These are phyloP conservation scores for Sciaenops ocellatus DNA, from an alignment of 2,797 vertebrate species.

Conservation along the genomic window DNA sequence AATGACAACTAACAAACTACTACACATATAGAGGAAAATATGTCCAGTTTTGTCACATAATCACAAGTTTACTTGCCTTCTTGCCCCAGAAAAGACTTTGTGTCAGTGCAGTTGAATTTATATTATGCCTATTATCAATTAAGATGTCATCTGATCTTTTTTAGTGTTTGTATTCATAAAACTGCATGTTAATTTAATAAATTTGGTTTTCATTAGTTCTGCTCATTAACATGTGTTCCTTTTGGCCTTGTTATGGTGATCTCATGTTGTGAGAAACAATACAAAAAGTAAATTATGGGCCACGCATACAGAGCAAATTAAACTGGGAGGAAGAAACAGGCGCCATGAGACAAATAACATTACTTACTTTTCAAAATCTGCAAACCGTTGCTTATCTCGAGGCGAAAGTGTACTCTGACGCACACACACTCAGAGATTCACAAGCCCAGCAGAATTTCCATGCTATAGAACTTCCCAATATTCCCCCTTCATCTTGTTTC, in stretches of 20 bases:
- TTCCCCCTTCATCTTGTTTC: slow-evolving; percentile 70
- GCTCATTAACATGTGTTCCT: slow-evolving; percentile 38
- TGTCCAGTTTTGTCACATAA: background rate
- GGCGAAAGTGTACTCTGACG: slow-evolving; percentile 32
- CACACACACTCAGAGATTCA: slow-evolving; percentile 59
- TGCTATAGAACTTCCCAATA: slow-evolving; percentile 72
- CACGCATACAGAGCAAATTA: slow-evolving; percentile 14
- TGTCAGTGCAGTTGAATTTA: background rate
- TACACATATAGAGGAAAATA: background rate
- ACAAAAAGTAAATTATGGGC: slow-evolving; percentile 26
- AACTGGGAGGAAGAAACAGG: slow-evolving; percentile 23
- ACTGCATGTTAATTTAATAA: background rate
- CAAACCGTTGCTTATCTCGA: slow-evolving; percentile 46
- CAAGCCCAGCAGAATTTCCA: slow-evolving; percentile 75
- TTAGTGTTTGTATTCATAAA: slow-evolving; percentile 9
- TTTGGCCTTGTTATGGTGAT: slow-evolving; percentile 22
- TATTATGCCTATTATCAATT: slow-evolving; percentile 1
- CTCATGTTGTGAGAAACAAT: slow-evolving; percentile 24
- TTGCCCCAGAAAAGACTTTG: background rate
- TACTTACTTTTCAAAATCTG: slow-evolving; percentile 60
- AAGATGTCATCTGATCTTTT: slow-evolving; percentile 23
- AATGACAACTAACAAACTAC: background rate
- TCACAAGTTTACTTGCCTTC: background rate
- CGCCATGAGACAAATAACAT: slow-evolving; percentile 37
- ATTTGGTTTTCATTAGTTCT: slow-evolving; percentile 31